These are phyloP conservation scores for Adelges cooleyi DNA, from an alignment of 1,140 invertebrate genomes.

Conservation along the genomic window DNA sequence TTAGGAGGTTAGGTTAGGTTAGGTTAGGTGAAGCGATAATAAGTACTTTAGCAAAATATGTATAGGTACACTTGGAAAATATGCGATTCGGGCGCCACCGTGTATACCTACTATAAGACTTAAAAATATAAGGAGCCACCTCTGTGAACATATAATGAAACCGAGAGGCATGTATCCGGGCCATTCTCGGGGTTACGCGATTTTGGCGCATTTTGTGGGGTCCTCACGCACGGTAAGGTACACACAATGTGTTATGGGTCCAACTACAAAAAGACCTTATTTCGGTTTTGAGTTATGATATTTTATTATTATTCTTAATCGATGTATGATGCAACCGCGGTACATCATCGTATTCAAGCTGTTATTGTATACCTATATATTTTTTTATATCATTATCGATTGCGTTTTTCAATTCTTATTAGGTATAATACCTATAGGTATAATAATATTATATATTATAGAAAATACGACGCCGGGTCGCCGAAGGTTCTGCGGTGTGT, in stretches of 20 bases:
- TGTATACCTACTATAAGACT: too few relatives aligned
- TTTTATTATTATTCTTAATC: constrained; percentile 12
- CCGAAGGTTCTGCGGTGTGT: neutral
- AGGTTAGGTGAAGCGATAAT: too few relatives aligned
- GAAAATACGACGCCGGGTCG: neutral
- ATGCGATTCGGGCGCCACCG: neutral
- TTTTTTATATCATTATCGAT: constrained; percentile 12
- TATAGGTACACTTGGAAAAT: neutral
- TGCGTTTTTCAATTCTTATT: constrained; percentile 11
- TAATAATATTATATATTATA: too few relatives aligned
- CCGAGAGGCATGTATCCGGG: constrained; percentile 10
- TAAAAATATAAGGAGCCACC: too few relatives aligned
- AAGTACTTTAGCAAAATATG: too few relatives aligned
- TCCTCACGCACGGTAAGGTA: neutral
- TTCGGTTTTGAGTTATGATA: constrained; percentile 14
- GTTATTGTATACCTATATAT: too few relatives aligned
- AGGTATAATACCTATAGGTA: too few relatives aligned
- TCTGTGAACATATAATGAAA: neutral
- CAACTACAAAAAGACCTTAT: constrained; percentile 2
- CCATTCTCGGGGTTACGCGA: constrained; percentile 3
- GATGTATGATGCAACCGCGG: constrained; percentile 10
- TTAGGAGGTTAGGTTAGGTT: too few relatives aligned
- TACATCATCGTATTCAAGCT: neutral
- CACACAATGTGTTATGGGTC: too few relatives aligned
- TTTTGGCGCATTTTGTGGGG: constrained; percentile 22